These are phyloP conservation scores for Aspidiotus destructor DNA, from an alignment of 2,888 invertebrate species.

Conservation along the genomic window DNA sequence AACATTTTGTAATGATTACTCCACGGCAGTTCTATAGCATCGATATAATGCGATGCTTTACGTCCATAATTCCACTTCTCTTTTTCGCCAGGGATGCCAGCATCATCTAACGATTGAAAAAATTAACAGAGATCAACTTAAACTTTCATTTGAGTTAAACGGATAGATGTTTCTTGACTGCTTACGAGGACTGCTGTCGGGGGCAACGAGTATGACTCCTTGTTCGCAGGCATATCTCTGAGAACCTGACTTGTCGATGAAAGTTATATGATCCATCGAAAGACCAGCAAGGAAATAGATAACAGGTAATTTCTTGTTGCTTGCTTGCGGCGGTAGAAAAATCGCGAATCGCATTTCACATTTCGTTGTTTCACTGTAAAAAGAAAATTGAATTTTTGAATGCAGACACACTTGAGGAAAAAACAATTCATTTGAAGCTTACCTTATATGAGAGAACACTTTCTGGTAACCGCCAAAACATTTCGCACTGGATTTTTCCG, in stretches of 20 bases:
- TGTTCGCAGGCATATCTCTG: constrained; percentile 81
- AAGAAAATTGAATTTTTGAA: not conserved
- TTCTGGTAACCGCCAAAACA: constrained; percentile 78
- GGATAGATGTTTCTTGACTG: not conserved
- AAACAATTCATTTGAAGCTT: constrained; percentile 33
- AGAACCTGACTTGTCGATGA: constrained; percentile 88
- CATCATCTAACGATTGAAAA: constrained; percentile 5
- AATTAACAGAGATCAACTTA: not conserved
- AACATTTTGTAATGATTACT: constrained; percentile 88
- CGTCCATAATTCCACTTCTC: constrained; percentile 90
- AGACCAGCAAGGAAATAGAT: constrained; percentile 87
- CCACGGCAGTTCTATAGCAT: constrained; percentile 89
- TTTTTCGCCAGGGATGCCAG: constrained; percentile 77
- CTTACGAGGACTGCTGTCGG: constrained; percentile 83
- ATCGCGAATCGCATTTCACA: constrained; percentile 91
- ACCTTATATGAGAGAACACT: constrained; percentile 71
- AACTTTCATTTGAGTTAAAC: not conserved
- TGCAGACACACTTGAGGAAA: not conserved
- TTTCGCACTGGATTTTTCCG: constrained; percentile 51
- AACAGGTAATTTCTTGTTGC: constrained; percentile 59
- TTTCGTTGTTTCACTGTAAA: constrained; percentile 55
- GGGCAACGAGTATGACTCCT: constrained; percentile 78
- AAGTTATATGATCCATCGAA: constrained; percentile 90
- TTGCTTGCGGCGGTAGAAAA: constrained; percentile 73
- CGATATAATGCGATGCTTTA: constrained; percentile 91